phyloP scores from a whole-genome alignment of 2,888 invertebrate genomes.

The Callimorpha dominula region DNA sequence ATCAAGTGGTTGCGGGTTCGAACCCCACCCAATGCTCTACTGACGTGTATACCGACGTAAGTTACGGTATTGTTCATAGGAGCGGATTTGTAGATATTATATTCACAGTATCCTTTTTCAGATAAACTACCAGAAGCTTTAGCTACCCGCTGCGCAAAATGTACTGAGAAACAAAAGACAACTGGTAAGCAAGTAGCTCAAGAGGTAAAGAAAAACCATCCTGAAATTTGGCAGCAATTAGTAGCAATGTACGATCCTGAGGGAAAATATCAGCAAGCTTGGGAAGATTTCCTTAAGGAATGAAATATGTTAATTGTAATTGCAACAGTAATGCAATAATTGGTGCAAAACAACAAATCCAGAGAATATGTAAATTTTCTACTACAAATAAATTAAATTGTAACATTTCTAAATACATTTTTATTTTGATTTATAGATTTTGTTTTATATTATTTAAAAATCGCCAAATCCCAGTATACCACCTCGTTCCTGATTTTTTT shows the following conservation, averaged over 20 bases:
- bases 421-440: not conserved
- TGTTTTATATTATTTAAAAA: not conserved
- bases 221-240: constrained; percentile 84
- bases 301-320: not conserved
- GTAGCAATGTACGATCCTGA: constrained; percentile 87
- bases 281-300: constrained; percentile 67
- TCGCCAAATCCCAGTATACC: too few relatives aligned
- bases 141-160: constrained; percentile 89
- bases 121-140: constrained; percentile 90
- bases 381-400: not conserved
- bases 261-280: constrained; percentile 83
- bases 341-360: not conserved
- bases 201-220: constrained; percentile 85
- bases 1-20: too few relatives aligned
- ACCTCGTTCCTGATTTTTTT: too few relatives aligned
- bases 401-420: not conserved
- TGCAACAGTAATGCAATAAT: not conserved
- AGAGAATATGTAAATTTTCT: not conserved
- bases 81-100: not conserved
- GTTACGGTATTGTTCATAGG: too few relatives aligned
- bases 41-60: too few relatives aligned
- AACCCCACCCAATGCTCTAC: too few relatives aligned
- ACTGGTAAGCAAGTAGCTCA: constrained; percentile 88
- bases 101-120: constrained; percentile 55
- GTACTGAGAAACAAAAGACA: constrained; percentile 89